phyloP scores from a whole-genome alignment of 2,797 vertebrate genomes.

The Oryzias sinensis region DNA sequence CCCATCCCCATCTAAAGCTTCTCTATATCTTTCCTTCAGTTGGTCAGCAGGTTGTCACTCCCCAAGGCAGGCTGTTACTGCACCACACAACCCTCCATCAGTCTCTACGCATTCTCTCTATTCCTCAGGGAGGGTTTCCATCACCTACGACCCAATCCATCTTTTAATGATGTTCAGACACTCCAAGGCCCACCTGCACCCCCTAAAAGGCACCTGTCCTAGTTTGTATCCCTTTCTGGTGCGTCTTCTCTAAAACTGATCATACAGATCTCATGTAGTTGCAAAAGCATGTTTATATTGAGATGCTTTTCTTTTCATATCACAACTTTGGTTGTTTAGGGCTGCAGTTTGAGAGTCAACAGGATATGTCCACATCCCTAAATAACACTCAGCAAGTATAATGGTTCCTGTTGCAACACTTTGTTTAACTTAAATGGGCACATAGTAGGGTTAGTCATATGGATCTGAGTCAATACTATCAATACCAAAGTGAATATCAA shows the following conservation, averaged over 20 bases:
- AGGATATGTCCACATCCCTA: conserved; percentile 66
- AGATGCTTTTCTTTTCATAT: conserved; percentile 64
- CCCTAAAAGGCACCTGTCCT: conserved; percentile 32
- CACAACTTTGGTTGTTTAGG: conserved; percentile 75
- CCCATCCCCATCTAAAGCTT: conserved; percentile 31
- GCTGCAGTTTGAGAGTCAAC: conserved; percentile 68
- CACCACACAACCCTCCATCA: conserved; percentile 41
- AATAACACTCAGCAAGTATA: conserved; percentile 72
- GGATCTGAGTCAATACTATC: too few relatives aligned
- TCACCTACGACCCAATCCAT: conserved; percentile 68
- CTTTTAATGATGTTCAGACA: conserved; percentile 71
- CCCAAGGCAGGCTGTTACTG: conserved; percentile 41
- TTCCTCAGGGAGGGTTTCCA: conserved; percentile 60
- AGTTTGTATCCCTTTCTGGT: conserved; percentile 37
- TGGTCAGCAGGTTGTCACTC: conserved; percentile 43
- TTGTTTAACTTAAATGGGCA: too few relatives aligned
- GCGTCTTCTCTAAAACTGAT: conserved; percentile 20
- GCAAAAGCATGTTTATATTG: conserved; percentile 21
- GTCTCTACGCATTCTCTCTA: conserved; percentile 14
- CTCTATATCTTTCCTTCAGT: conserved; percentile 45
- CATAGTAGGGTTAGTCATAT: too few relatives aligned
- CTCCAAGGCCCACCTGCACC: conserved; percentile 65
- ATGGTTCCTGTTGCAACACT: too few relatives aligned
- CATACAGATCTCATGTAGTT: conserved; percentile 20
- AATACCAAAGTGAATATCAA: too few relatives aligned